Base-by-base conservation (phyloP, 2,113 vertebrate species). In the Boleophthalmus pectinirostris region DNA sequence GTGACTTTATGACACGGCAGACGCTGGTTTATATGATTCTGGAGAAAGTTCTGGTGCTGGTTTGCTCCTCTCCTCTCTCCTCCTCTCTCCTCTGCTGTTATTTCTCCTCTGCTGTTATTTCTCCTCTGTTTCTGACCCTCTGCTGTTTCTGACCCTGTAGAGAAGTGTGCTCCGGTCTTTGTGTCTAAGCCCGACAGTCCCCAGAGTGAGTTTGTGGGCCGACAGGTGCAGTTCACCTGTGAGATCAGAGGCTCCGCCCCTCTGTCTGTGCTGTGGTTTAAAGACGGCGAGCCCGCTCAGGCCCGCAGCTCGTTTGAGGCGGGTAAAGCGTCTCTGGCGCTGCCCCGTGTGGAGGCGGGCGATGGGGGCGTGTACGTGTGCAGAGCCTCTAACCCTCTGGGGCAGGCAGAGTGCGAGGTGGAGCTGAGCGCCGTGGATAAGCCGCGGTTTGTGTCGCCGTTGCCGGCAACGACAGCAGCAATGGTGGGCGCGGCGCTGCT, bases 191-290 rank as follows among this genome's bases (percentile, higher is more conserved):
- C 95, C 75, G 95, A 96, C 61, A 43, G 33, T 71, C 87, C 95
- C 86, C 81, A 96, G 84, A 96, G 93, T 9, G 90, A 95, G 87
- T 98, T 92, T 91, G 95, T 96, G 90, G 97, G 96, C 75, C 95
- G 96, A 90, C 92, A 79, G 82, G 94, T 93, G 81, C 89, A 91
- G 81, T 94, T 97, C 78, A 92, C 94, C 81, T 95, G 94, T 91
- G 93, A 92, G 29, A 90, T 98, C 80, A 81, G 92, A 85, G 96
- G 97, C 81, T 96, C 96, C 49, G 93, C 94, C 78, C 97, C 96
- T 68, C 90, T 97, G 70, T 93, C 93, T 60, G 93, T 96, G 63
- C 93, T 94, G 84, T 97, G 96, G 96, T 91, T 94, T 77, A 97
- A 96, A 88, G 95, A 96, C 66, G 92, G 91, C 57, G 85, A 80